Percentiles rank a stretch among this genome's conserved stretches.
Conservation (phyloP, 2,797 vertebrate genomes). For the Lindbergichthys nudifrons region DNA sequence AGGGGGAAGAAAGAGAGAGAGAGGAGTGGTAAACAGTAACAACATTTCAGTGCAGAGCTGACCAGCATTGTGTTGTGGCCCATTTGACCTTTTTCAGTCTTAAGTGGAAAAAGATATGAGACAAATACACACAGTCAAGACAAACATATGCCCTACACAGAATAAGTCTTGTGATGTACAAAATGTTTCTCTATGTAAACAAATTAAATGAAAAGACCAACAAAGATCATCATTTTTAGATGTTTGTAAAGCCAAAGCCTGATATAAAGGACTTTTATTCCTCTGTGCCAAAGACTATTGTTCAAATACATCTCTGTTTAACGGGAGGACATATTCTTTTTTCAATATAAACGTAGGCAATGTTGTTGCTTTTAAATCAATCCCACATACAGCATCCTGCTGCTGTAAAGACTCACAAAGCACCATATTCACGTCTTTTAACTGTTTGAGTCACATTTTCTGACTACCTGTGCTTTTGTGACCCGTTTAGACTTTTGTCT, state of each 20-base stretch:
- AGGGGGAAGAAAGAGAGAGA: conserved; percentile 30
- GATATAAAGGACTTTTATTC: background rate
- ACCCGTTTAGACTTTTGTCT: background rate
- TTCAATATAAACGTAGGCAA: conserved; percentile 28
- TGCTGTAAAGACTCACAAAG: conserved; percentile 13
- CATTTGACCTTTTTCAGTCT: background rate
- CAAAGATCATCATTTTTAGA: background rate
- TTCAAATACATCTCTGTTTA: background rate
- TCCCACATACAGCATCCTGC: conserved; percentile 17
- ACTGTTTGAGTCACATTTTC: background rate
- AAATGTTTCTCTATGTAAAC: background rate
- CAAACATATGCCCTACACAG: background rate
- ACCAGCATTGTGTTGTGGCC: conserved; percentile 12
- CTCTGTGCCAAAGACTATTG: background rate
- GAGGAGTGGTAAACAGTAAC: conserved; percentile 10
- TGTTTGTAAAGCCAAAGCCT: background rate
- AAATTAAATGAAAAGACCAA: background rate
- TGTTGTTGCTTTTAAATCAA: conserved; percentile 25
- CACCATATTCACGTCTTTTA: background rate
- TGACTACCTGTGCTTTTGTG: background rate
- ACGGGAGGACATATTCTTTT: conserved; percentile 21
- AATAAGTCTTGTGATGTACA: background rate
- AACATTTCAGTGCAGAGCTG: conserved; percentile 23
- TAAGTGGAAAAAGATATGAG: background rate
- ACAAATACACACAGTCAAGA: background rate